These are phyloP conservation scores for Riparia riparia DNA, from an alignment of 2,113 vertebrate genomes.

Conservation along the genomic window DNA sequence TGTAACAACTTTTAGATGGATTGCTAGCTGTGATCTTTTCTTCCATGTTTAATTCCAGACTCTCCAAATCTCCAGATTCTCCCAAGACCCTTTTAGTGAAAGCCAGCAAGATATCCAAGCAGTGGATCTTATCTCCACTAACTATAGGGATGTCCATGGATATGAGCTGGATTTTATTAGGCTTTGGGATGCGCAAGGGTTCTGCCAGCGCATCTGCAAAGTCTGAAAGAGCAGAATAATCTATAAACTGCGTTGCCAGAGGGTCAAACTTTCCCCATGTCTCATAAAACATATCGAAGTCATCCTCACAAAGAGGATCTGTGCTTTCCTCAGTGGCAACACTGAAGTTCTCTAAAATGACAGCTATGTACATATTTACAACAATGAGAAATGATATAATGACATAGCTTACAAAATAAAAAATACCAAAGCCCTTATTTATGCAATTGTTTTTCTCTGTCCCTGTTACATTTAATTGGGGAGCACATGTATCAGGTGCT, in stretches of 20 bases:
- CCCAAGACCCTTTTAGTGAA: constrained; percentile 94
- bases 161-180: constrained; percentile 90
- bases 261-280: constrained; percentile 95
- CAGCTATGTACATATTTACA: constrained; percentile 98
- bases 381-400: constrained; percentile 96
- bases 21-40: constrained; percentile 89
- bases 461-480: background rate
- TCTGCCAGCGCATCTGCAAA: constrained; percentile 90
- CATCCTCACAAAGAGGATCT: constrained; percentile 91
- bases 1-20: constrained; percentile 82
- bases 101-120: constrained; percentile 94
- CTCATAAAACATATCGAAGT: constrained; percentile 99
- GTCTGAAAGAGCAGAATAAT: constrained; percentile 86
- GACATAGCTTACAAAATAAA: constrained; percentile 95
- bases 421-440: constrained; percentile 79
- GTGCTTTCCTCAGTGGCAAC: constrained; percentile 95
- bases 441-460: constrained; percentile 67
- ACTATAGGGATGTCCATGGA: constrained; percentile 96
- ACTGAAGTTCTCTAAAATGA: constrained; percentile 97
- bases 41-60: constrained; percentile 91
- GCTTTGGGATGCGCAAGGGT: constrained; percentile 91
- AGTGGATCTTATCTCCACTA: constrained; percentile 94
- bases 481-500: constrained; percentile 46
- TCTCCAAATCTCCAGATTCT: constrained; percentile 84
- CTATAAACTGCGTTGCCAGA: constrained; percentile 93